These are phyloP conservation scores for Cottoperca gobio DNA, from an alignment of 2,797 vertebrate genomes.

Conservation along the genomic window DNA sequence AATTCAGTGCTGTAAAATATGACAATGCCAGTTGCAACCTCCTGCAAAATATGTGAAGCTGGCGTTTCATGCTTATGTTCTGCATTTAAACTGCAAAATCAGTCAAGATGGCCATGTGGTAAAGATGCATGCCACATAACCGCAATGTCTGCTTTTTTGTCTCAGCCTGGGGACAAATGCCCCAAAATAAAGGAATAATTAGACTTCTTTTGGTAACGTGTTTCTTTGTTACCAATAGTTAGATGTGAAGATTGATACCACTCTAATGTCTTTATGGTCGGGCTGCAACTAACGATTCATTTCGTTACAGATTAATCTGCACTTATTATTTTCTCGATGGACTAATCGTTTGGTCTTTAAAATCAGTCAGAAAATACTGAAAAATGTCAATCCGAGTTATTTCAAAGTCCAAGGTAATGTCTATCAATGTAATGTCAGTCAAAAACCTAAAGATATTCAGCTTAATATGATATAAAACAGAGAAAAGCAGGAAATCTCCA, in stretches of 20 bases:
- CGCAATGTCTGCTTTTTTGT: neutral
- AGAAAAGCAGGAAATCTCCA: too few species aligned
- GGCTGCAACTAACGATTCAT: too few species aligned
- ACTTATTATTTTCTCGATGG: too few species aligned
- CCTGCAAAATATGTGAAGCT: neutral
- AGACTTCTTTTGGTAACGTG: neutral
- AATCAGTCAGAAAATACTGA: too few species aligned
- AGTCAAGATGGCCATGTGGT: neutral
- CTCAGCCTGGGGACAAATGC: neutral
- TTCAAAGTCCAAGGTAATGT: too few species aligned
- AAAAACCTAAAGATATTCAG: too few species aligned
- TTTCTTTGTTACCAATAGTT: neutral
- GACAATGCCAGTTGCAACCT: neutral
- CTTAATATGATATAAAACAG: too few species aligned
- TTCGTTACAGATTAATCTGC: too few species aligned
- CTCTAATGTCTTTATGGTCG: neutral
- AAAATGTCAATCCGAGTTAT: too few species aligned
- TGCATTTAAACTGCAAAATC: conserved; percentile 24
- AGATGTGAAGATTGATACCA: neutral
- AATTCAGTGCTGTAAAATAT: conserved; percentile 1
- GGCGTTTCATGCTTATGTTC: neutral
- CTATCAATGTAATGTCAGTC: too few species aligned
- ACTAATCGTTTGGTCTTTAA: too few species aligned
- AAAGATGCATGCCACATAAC: neutral
- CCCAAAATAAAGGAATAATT: neutral